phyloP scores from a whole-genome alignment of 2,888 invertebrate genomes.

The Notocelia uddmanniana region DNA sequence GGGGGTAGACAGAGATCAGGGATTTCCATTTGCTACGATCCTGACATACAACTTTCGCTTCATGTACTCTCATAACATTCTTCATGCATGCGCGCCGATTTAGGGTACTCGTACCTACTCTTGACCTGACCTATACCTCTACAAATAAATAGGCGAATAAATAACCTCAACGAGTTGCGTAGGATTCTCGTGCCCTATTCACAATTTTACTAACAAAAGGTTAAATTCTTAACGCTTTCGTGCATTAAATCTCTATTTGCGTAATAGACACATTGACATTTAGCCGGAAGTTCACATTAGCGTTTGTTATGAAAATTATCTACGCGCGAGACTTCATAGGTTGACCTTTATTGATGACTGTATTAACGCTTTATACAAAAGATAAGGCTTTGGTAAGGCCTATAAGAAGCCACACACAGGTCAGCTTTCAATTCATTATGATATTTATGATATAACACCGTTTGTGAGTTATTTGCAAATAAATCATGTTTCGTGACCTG shows the following conservation, averaged over 20 bases:
- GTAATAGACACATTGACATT: slow-evolving; percentile 36
- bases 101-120: too few species aligned
- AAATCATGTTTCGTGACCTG: slow-evolving; percentile 37
- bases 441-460: slow-evolving; percentile 32
- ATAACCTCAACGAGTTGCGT: slow-evolving; percentile 14
- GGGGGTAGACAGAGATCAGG: too few species aligned
- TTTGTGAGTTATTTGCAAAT: slow-evolving; percentile 32
- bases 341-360: slow-evolving; percentile 32
- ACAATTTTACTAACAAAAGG: slow-evolving; percentile 22
- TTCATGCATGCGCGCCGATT: too few species aligned
- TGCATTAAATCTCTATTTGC: slow-evolving; percentile 31
- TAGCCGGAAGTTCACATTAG: slow-evolving; percentile 26
- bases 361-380: slow-evolving; percentile 18
- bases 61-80: too few species aligned
- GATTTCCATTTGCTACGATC: too few species aligned
- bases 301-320: slow-evolving; percentile 38
- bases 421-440: slow-evolving; percentile 24
- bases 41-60: too few species aligned
- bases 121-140: neutral
- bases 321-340: slow-evolving; percentile 17
- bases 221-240: slow-evolving; percentile 37
- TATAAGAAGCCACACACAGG: slow-evolving; percentile 21
- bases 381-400: slow-evolving; percentile 2
- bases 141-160: slow-evolving; percentile 9
- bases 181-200: neutral